Evolutionary conservation across 2,888 invertebrate species (phyloP).

Genomic region (Hybos culiciformis): DNA sequence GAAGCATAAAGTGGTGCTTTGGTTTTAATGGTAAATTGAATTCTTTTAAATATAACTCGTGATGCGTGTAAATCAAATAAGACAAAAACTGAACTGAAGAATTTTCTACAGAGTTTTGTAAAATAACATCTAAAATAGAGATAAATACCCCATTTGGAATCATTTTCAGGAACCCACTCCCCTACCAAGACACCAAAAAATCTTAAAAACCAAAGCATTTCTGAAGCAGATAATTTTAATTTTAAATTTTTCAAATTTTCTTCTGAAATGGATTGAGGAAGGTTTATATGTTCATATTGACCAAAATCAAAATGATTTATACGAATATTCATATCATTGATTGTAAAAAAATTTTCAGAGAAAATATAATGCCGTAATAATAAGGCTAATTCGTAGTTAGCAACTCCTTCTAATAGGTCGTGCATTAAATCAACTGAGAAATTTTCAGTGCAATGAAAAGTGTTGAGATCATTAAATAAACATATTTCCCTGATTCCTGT

Average conservation of each 20-base stretch:
- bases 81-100: background rate
- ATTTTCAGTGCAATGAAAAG: too few species aligned
- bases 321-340: slow-evolving; percentile 6
- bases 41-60: background rate
- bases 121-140: slow-evolving; percentile 7
- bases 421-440: slow-evolving; percentile 3
- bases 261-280: slow-evolving; percentile 4
- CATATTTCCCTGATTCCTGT: too few species aligned
- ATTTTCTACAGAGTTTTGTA: background rate
- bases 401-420: slow-evolving; percentile 4
- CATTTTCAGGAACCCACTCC: slow-evolving; percentile 3
- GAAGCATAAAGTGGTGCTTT: slow-evolving; percentile 5
- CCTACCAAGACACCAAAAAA: slow-evolving; percentile 7
- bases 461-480: too few species aligned
- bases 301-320: slow-evolving; percentile 8
- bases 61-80: slow-evolving; percentile 1
- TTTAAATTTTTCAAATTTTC: too few species aligned
- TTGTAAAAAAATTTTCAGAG: slow-evolving; percentile 7
- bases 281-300: slow-evolving; percentile 1
- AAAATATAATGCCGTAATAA: slow-evolving; percentile 1
- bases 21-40: slow-evolving; percentile 3
- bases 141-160: slow-evolving; percentile 7
- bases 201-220: slow-evolving; percentile 7
- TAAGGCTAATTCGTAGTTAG: slow-evolving; percentile 1
- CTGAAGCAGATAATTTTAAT: slow-evolving; percentile 8